Evolutionary conservation across 2,888 invertebrate species (phyloP).

Genomic region (Plagodis dolabraria): DNA sequence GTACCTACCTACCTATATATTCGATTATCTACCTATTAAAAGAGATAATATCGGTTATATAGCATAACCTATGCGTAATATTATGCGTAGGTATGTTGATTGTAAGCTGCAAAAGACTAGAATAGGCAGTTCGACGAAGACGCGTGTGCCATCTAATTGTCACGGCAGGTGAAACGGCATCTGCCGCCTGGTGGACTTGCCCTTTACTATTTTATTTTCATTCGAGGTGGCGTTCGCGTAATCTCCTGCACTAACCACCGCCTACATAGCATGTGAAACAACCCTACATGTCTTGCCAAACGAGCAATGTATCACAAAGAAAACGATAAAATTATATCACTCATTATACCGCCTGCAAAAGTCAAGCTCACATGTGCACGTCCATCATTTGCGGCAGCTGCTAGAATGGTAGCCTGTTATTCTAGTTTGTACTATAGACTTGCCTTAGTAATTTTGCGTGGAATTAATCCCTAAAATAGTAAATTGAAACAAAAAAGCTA

Average conservation of each 20-base stretch:
- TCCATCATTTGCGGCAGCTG: constrained; percentile 64
- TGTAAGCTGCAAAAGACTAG: constrained; percentile 17
- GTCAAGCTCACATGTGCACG: constrained; percentile 40
- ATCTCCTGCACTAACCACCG: constrained; percentile 49
- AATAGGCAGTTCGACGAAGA: constrained; percentile 49
- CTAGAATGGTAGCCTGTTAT: constrained; percentile 55
- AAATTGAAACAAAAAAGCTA: constrained; percentile 6
- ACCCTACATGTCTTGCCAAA: constrained; percentile 48
- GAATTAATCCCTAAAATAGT: constrained; percentile 5
- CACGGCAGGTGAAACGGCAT: constrained; percentile 76
- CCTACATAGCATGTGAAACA: constrained; percentile 36
- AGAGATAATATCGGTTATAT: not conserved
- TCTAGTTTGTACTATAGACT: constrained; percentile 51
- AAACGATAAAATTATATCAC: constrained; percentile 22
- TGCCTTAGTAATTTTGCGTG: constrained; percentile 32
- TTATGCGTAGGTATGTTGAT: constrained; percentile 4
- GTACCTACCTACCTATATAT: too few species aligned
- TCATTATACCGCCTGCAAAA: constrained; percentile 15
- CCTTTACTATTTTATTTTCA: constrained; percentile 66
- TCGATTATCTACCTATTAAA: not conserved
- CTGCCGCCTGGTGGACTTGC: constrained; percentile 70
- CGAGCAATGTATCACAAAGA: constrained; percentile 55
- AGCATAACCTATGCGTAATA: too few species aligned
- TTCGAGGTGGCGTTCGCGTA: constrained; percentile 42
- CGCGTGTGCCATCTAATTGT: constrained; percentile 76